Percentiles rank a stretch among this genome's conserved stretches.
phyloP scores from a whole-genome alignment of 2,888 invertebrate genomes.

The Sipunculus nudus region DNA sequence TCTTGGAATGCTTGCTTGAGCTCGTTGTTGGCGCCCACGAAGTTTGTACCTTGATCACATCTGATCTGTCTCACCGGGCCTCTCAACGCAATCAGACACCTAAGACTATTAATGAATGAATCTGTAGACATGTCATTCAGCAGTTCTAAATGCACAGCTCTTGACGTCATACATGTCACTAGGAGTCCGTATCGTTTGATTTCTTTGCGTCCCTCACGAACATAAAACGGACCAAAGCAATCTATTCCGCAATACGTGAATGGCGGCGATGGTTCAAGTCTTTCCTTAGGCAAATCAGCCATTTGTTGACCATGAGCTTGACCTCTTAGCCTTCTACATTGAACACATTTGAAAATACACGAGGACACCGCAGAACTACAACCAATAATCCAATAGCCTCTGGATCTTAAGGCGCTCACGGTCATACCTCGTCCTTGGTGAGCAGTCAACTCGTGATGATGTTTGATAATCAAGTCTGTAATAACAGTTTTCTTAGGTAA shows the following conservation, averaged over 20 bases:
- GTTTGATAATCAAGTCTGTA: too few species aligned
- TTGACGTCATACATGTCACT: conserved; percentile 53
- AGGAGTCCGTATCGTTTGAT: conserved; percentile 51
- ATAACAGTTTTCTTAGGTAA: conserved; percentile 59
- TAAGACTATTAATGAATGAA: conserved; percentile 38
- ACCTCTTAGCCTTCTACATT: conserved; percentile 15
- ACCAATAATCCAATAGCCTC: too few species aligned
- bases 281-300: conserved; percentile 48
- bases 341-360: conserved; percentile 15
- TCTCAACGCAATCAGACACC: conserved; percentile 31
- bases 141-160: conserved; percentile 52
- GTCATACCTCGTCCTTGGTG: too few species aligned
- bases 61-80: conserved; percentile 16
- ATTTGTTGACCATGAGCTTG: conserved; percentile 15
- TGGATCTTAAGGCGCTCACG: too few species aligned
- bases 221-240: conserved; percentile 54
- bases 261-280: conserved; percentile 39
- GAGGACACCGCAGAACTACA: conserved; percentile 1
- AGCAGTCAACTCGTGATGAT: too few species aligned
- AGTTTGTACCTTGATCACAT: conserved; percentile 13
- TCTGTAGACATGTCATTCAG: conserved; percentile 29
- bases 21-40: conserved; percentile 19
- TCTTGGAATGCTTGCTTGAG: conserved; percentile 8
- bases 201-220: conserved; percentile 45
- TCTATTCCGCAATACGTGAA: conserved; percentile 57